Evolutionary conservation across 2,797 vertebrate genomes (phyloP), one percentile per base, ranked within the genome.

Genomic region (Aphelocoma californica): DNA sequence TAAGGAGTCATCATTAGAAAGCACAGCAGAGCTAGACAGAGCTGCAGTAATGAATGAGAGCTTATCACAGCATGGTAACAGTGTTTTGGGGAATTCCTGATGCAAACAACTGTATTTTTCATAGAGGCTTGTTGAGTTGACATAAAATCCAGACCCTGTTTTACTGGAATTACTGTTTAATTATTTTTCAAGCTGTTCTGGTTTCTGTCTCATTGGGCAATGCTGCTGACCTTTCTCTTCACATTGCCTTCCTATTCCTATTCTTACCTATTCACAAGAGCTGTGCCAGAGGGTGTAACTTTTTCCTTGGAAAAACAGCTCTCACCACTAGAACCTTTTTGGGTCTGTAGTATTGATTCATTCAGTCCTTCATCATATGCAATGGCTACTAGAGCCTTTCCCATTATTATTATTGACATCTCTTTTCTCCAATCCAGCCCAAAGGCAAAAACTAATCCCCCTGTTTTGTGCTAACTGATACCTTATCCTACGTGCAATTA

Each of bases 381-480:
- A 81, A 54, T 70, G 78, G 67, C 70, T 84, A 38, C 81, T 85
- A 40, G 60, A 90, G 64, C 83, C 60, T 53, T 90, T 88, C 78
- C 58, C 73, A 56, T 90, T 95, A 84, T 58, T 96, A 38, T 72
- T 92, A 88, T 86, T 95, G 91, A 93, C 86, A 10, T 93, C 73
- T 94, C 34, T 92, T 88, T 93, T 79, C 90, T 79, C 40, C 73
- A 81, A 6, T 82, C 67, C 70, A 84, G 74, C 90, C 81, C 64
- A 82, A 93, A 94, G 92, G 91, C 90, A 82, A 86, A 86, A 91
- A 29, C 66, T 93, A 92, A 93, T 93, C 82, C 92, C 62, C 38
- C 56, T 91, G 36, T 84, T 96, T 90, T 72, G 50, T 90, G 83
- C 70, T 95, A 88, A 93, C 72, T 81, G 91, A 83, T 94, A 64